Evolutionary conservation across 2,113 vertebrate genomes (phyloP), one percentile per base, ranked within the genome.

Genomic region (Oryctolagus cuniculus): DNA sequence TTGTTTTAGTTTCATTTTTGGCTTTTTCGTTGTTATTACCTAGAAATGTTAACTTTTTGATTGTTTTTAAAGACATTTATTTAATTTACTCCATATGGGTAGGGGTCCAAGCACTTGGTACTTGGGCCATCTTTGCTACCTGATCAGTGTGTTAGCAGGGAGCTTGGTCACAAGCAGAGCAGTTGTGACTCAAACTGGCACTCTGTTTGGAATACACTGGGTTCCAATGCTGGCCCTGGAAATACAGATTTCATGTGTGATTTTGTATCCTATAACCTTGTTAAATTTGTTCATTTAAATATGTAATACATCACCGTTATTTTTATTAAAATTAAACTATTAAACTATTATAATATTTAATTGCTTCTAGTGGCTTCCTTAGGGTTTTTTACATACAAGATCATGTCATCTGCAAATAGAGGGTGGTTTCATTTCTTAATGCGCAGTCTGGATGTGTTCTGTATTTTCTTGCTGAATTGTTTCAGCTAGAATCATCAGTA

Each of bases 1-100:
- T 67, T 92, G 87, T 80, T 49, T 82, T 85, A 79, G 72, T 77
- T 87, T 93, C 31, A 77, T 88, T 87, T 94, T 86, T 85, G 81
- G 55, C 44, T 72, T 67, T 25, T 53, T 74, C 67, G 17, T 86
- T 93, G 36, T 89, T 81, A 49, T 3, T 58, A 25, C 61, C 31
- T 88, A 53, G 70, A 79, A 84, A 61, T 94, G 49, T 94, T 94
- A 36, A 19, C 53, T 94, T 5, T 19, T 58, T 44, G 44, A 44
- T 44, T 44, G 44, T 58, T 58, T 58, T 58, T 16, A 58, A 16
- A 58, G 55, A 16, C 55, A 58, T 58, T 58, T 58, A 58, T 58
- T 58, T 44, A 6, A 44, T 44, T 44, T 44, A 44, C 44, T 44
- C 44, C 44, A 44, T 7, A 44, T 44, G 44, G 44, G 44, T 44